Base-by-base conservation (phyloP, 2,113 vertebrate species). In the Prionailurus viverrinus region DNA sequence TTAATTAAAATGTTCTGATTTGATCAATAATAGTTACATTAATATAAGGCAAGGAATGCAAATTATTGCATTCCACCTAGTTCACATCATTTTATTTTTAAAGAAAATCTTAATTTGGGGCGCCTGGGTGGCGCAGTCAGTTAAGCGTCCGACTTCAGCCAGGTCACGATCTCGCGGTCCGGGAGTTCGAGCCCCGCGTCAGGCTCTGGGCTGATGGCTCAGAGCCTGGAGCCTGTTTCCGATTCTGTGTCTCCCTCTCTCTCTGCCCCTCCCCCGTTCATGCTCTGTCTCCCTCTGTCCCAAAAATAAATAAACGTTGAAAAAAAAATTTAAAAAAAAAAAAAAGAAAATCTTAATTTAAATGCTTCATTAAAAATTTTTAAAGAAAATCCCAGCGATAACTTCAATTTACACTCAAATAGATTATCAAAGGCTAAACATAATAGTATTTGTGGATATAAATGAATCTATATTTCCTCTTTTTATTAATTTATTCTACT, bases 261-360 rank as follows among this genome's bases (percentile, higher is more conserved):
- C 36, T 36, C 36, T 36, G 36, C 36, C 36, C 36, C 36, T 36
- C 36, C 36, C 36, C 36, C 36, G 36, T 36, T 36, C 36, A 36
- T 36, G 36, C 36, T 36, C 36, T 36, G 36, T 36, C 36, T 36
- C 36, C 36, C 36, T 36, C 36, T 36, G 36, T 36, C 36, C 36
- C 36, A 36, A 36, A 36, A 36, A 36, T 36, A 36, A 36, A 36
- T 36, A 36, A 36, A 36, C 36, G 36, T 36, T 36, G 36, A 36
- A 36, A 36, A 36, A 36, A 36, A 36, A 36, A 36, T 36, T 36
- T 2, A 36, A 36, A 36, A 36, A 80, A 36, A 36, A 36, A 36
- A 36, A 36, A 80, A 36, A 71, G 16, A 80, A 84, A 97, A 90
- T 36, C 55, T 69, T 93, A 76, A 39, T 63, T 88, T 88, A 96